These are phyloP conservation scores for Pimpla rufipes DNA, from an alignment of 2,888 invertebrate species.

Conservation along the genomic window DNA sequence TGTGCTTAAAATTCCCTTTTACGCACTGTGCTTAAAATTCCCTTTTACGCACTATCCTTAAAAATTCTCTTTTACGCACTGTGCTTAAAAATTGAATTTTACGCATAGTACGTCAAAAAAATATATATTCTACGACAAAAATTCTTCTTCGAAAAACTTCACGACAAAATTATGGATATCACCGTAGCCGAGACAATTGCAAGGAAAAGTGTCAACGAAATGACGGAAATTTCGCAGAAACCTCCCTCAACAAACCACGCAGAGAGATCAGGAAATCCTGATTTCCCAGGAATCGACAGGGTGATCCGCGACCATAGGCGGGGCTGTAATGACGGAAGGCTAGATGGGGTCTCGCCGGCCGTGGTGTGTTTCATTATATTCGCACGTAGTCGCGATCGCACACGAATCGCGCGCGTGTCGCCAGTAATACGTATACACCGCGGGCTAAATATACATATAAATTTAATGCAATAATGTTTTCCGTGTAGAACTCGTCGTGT, in stretches of 20 bases:
- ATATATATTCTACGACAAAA: too few species aligned
- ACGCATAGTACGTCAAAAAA: too few species aligned
- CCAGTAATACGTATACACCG: slow-evolving; percentile 7
- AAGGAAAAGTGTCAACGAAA: neutral
- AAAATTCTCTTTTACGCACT: too few species aligned
- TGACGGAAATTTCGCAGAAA: too few species aligned
- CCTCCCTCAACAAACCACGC: too few species aligned
- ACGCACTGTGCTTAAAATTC: too few species aligned
- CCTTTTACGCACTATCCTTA: too few species aligned
- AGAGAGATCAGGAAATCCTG: neutral
- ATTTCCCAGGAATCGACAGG: neutral
- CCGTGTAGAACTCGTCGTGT: neutral
- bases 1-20: too few species aligned
- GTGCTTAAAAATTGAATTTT: too few species aligned
- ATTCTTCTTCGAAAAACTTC: too few species aligned
- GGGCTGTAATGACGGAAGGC: neutral
- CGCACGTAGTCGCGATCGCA: neutral
- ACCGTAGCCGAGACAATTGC: too few species aligned
- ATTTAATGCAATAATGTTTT: slow-evolving; percentile 26
- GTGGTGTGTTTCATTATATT: slow-evolving; percentile 4
- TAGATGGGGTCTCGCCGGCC: neutral
- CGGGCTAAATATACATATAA: slow-evolving; percentile 8
- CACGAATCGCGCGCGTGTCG: neutral
- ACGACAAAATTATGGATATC: too few species aligned
- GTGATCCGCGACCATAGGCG: neutral